Conservation (phyloP, 2,888 invertebrate species). For the Seira musarum region DNA sequence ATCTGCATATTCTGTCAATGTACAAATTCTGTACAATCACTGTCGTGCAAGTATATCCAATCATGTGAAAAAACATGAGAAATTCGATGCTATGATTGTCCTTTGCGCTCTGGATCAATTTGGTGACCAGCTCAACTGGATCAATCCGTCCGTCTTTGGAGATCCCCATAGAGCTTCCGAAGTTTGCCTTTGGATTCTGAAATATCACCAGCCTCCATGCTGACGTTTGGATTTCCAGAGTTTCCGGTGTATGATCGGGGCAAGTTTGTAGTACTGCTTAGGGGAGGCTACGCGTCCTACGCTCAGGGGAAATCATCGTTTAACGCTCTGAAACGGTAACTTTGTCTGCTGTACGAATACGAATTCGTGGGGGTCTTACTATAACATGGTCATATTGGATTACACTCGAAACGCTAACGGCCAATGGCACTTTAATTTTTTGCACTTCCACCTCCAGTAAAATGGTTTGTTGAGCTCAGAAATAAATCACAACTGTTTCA, state of each 20-base stretch:
- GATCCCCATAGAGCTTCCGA: constrained; percentile 17
- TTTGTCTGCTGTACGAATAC: too few species aligned
- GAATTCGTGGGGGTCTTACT: too few species aligned
- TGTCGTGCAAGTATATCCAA: constrained; percentile 59
- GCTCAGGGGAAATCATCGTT: constrained; percentile 42
- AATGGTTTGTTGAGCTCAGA: too few species aligned
- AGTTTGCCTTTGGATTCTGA: constrained; percentile 39
- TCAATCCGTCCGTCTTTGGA: constrained; percentile 37
- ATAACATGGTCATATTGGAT: too few species aligned
- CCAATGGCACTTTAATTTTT: too few species aligned
- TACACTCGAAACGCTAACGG: too few species aligned
- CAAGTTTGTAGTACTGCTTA: neutral
- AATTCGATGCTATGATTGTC: constrained; percentile 64
- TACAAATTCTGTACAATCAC: constrained; percentile 66
- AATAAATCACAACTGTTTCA: too few species aligned
- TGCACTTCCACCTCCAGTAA: too few species aligned
- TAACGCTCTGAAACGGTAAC: neutral
- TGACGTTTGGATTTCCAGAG: constrained; percentile 13
- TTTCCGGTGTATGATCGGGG: constrained; percentile 35
- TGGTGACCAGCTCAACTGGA: constrained; percentile 31
- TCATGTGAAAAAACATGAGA: constrained; percentile 64
- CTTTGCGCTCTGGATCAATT: constrained; percentile 53
- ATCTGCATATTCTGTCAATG: constrained; percentile 64
- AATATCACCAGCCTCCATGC: constrained; percentile 43
- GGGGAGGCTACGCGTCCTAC: constrained; percentile 37